A percentile compares a stretch with the other conserved stretches of the same genome.
Evolutionary conservation across 2,888 invertebrate genomes (phyloP).

Genomic region (Drosophila nigritarsus): DNA sequence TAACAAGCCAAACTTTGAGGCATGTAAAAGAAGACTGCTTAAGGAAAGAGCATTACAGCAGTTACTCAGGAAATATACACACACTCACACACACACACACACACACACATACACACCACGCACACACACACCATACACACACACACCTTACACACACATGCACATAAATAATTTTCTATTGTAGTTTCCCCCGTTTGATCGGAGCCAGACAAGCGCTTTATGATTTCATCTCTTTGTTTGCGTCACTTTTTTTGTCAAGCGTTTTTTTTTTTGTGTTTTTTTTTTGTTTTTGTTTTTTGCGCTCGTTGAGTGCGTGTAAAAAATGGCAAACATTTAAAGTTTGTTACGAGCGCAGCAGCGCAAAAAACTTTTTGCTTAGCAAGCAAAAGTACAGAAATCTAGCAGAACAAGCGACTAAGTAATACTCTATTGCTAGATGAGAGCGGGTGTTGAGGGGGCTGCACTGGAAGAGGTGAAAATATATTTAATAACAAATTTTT

Average conservation of each 20-base stretch:
- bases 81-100: neutral
- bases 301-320: conserved; percentile 35
- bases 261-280: neutral
- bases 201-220: conserved; percentile 53
- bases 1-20: neutral
- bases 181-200: conserved; percentile 46
- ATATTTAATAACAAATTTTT: neutral
- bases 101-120: neutral
- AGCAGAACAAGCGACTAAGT: neutral
- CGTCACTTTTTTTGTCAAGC: conserved; percentile 5
- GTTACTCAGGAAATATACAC: neutral
- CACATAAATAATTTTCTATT: conserved; percentile 7
- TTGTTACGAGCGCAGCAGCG: conserved; percentile 36
- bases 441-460: neutral
- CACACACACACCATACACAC: neutral
- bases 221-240: conserved; percentile 47
- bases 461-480: neutral
- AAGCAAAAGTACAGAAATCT: neutral
- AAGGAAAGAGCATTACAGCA: conserved; percentile 17
- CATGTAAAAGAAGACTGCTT: neutral
- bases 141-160: neutral
- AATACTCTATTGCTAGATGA: neutral
- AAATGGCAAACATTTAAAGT: conserved; percentile 71
- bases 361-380: conserved; percentile 27
- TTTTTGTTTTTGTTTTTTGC: neutral